Evolutionary conservation across 23 tunicate species (phyloP).

Genomic region (Aplidium turbinatum): DNA sequence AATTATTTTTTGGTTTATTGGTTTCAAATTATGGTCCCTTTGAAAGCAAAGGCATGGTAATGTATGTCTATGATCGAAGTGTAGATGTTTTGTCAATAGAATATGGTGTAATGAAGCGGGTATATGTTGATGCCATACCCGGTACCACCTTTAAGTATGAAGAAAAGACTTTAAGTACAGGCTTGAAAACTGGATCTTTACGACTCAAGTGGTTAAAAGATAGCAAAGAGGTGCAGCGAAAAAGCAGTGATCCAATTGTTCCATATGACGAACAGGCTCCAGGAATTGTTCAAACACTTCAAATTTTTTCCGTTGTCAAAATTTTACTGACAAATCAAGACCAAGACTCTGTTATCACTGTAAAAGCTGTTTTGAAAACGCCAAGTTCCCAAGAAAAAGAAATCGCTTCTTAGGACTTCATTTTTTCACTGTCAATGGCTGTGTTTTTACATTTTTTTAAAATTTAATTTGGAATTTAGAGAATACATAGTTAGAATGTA

Average conservation of each 20-base stretch:
- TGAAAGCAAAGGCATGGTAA: constrained; percentile 60
- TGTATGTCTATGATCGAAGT: constrained; percentile 62
- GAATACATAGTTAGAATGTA: no score
- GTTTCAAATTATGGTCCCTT: constrained; percentile 60
- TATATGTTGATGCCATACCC: constrained; percentile 48
- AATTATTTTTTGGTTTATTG: constrained; percentile 55
- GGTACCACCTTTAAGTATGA: constrained; percentile 23
- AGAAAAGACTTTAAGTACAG: constrained; percentile 16
- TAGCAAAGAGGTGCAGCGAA: not conserved
- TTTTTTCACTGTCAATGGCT: no score
- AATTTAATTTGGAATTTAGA: no score
- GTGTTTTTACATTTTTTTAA: no score
- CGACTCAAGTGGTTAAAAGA: constrained; percentile 28
- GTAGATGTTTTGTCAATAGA: constrained; percentile 66
- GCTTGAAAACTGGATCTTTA: no score
- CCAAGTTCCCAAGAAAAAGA: not conserved
- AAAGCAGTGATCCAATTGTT: not conserved
- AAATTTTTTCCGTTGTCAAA: constrained; percentile 43
- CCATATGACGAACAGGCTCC: constrained; percentile 10
- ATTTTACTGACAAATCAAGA: constrained; percentile 18
- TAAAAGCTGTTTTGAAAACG: constrained; percentile 14
- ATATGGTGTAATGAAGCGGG: constrained; percentile 62
- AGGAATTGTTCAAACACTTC: constrained; percentile 35
- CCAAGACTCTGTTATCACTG: constrained; percentile 23
- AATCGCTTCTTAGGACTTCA: no score